phyloP scores from a whole-genome alignment of 2,888 invertebrate genomes.

The Acronicta alni region DNA sequence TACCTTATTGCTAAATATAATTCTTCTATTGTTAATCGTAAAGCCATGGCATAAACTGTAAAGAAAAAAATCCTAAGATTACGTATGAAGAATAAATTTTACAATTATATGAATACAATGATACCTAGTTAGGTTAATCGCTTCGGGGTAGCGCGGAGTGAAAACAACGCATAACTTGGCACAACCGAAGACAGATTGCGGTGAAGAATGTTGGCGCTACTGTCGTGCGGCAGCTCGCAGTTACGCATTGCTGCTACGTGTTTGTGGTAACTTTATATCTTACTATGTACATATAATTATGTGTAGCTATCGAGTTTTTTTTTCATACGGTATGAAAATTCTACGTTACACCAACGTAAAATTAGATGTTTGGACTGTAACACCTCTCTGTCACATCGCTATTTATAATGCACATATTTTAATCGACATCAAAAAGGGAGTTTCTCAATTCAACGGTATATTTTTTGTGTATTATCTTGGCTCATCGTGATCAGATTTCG shows the following conservation, averaged over 20 bases:
- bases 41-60: background rate
- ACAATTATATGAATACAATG: constrained; percentile 30
- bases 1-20: no score
- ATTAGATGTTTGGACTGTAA: no score
- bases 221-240: constrained; percentile 20
- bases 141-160: constrained; percentile 39
- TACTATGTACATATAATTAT: constrained; percentile 9
- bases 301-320: constrained; percentile 14
- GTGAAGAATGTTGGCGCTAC: constrained; percentile 43
- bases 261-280: constrained; percentile 25
- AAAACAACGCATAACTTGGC: constrained; percentile 57
- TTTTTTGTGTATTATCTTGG: no score
- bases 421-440: no score
- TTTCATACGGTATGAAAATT: constrained; percentile 1
- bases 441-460: no score
- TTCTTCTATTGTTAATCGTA: no score
- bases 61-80: background rate
- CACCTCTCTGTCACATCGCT: no score
- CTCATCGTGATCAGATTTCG: no score
- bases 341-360: background rate
- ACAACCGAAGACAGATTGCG: constrained; percentile 53
- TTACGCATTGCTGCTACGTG: constrained; percentile 43
- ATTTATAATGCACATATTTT: no score
- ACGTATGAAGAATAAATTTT: constrained; percentile 6
- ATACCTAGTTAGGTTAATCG: constrained; percentile 32